Conservation (phyloP, 2,113 vertebrate genomes). For the Nematolebias whitei region DNA sequence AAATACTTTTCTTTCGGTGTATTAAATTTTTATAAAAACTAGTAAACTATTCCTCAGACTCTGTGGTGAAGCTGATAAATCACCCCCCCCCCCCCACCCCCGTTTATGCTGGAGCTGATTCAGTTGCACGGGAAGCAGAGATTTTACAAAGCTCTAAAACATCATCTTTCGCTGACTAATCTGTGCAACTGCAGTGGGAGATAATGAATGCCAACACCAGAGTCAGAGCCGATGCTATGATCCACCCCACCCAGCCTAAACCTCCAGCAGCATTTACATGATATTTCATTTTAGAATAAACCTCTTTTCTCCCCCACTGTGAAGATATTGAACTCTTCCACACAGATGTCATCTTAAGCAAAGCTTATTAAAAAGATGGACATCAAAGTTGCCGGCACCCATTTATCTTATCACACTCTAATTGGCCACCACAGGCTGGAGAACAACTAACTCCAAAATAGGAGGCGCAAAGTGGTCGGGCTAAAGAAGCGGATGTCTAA, state of each 20-base stretch:
- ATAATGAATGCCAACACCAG: conserved; percentile 72
- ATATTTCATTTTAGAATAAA: conserved; percentile 80
- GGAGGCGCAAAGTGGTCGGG: conserved; percentile 61
- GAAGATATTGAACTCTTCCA: conserved; percentile 81
- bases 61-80: conserved; percentile 8
- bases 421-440: conserved; percentile 80
- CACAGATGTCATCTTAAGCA: conserved; percentile 82
- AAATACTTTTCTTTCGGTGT: conserved; percentile 24
- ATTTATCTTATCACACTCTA: conserved; percentile 79
- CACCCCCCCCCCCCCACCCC: too few species aligned
- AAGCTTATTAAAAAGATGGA: conserved; percentile 85
- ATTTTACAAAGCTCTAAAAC: conserved; percentile 65
- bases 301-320: conserved; percentile 78
- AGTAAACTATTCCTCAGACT: conserved; percentile 8
- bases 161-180: conserved; percentile 73
- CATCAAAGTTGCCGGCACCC: conserved; percentile 74
- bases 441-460: conserved; percentile 76
- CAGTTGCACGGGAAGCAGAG: conserved; percentile 39
- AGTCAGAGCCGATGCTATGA: conserved; percentile 64
- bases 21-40: conserved; percentile 11
- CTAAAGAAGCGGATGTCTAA: conserved; percentile 70
- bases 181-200: conserved; percentile 69
- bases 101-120: conserved; percentile 44
- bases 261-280: conserved; percentile 77
- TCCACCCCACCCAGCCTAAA: conserved; percentile 69